A percentile compares a stretch with the other conserved stretches of the same genome.
Conservation (phyloP, 1,140 invertebrate genomes). For the Drosophila bifasciata region DNA sequence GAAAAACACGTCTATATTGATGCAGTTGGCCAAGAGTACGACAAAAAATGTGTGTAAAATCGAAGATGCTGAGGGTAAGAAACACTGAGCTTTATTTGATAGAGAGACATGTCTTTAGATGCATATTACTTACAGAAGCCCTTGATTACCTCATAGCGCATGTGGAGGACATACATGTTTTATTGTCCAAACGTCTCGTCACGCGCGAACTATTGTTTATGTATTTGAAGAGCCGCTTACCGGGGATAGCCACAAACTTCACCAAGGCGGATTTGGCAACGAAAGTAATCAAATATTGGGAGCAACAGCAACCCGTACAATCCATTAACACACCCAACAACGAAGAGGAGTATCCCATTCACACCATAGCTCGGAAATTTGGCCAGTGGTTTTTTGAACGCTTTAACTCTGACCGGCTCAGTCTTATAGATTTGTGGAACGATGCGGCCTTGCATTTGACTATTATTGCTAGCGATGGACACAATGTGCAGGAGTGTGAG, state of each 20-base stretch:
- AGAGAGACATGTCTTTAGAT: not conserved
- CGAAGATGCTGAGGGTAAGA: slow-evolving; percentile 49
- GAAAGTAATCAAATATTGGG: slow-evolving; percentile 84
- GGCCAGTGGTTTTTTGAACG: slow-evolving; percentile 87
- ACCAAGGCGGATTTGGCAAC: slow-evolving; percentile 85
- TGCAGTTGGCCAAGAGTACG: slow-evolving; percentile 58
- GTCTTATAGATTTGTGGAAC: slow-evolving; percentile 86
- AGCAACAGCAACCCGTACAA: slow-evolving; percentile 13
- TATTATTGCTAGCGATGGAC: slow-evolving; percentile 53
- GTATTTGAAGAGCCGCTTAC: slow-evolving; percentile 83
- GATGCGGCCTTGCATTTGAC: slow-evolving; percentile 79
- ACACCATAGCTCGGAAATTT: slow-evolving; percentile 86
- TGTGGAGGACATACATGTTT: slow-evolving; percentile 72
- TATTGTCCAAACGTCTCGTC: slow-evolving; percentile 84
- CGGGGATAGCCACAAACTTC: slow-evolving; percentile 78
- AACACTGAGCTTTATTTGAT: not conserved
- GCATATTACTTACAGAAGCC: slow-evolving; percentile 83
- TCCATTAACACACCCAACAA: not conserved
- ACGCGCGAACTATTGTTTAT: slow-evolving; percentile 84
- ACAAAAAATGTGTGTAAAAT: slow-evolving; percentile 63
- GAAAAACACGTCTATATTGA: slow-evolving; percentile 42
- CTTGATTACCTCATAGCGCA: slow-evolving; percentile 84
- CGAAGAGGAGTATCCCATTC: slow-evolving; percentile 67
- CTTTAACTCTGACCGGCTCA: slow-evolving; percentile 85
- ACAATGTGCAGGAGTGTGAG: slow-evolving; percentile 31